These are phyloP conservation scores for Heterochromis multidens DNA, from an alignment of 2,113 vertebrate species.

Conservation along the genomic window DNA sequence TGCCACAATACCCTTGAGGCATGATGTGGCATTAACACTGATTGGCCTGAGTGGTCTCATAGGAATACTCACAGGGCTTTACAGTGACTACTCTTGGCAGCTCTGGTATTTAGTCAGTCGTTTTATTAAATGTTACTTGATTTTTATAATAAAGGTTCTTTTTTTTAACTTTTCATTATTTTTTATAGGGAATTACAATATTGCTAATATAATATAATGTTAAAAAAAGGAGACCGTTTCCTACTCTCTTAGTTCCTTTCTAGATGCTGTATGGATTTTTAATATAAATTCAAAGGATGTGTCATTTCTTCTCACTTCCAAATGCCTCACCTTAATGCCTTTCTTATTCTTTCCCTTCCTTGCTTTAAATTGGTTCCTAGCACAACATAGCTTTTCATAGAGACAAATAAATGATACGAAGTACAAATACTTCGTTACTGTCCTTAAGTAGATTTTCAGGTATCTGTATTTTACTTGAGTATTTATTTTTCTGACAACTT, in stretches of 20 bases:
- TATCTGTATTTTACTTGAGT: too few species aligned
- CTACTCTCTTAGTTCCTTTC: neutral
- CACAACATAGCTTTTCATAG: neutral
- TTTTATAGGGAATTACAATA: neutral
- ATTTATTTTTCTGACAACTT: too few species aligned
- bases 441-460: too few species aligned
- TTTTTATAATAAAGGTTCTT: neutral
- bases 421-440: too few species aligned
- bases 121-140: neutral
- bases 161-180: neutral
- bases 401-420: neutral
- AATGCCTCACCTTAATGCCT: neutral
- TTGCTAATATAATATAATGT: neutral
- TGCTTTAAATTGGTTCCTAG: neutral
- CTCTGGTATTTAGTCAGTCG: neutral
- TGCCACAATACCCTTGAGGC: slow-evolving; percentile 32
- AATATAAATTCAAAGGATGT: neutral
- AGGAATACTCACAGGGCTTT: neutral
- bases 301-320: neutral
- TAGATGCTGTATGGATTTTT: neutral
- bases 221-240: neutral
- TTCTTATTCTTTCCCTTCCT: neutral
- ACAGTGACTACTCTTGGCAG: neutral
- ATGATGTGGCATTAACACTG: slow-evolving; percentile 15
- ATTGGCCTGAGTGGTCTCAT: slow-evolving; percentile 1